These are phyloP conservation scores for Ernsta delagoae DNA, from an alignment of 2,888 invertebrate genomes.

Conservation along the genomic window DNA sequence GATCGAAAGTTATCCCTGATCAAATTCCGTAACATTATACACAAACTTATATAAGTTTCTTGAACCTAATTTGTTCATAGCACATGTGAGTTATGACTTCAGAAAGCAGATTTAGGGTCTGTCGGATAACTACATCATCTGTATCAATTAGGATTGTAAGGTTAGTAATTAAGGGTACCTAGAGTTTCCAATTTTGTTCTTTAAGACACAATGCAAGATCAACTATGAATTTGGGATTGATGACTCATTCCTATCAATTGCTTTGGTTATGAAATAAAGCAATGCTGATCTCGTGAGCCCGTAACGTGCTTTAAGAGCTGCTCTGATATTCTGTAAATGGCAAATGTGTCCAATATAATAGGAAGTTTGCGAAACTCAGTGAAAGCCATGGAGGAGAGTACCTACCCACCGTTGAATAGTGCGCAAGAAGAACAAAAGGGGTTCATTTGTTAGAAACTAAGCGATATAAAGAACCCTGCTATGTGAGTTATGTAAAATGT, in stretches of 20 bases:
- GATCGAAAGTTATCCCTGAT: slow-evolving; percentile 28
- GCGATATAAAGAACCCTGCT: slow-evolving; percentile 74
- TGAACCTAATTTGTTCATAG: slow-evolving; percentile 37
- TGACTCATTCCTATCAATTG: too few relatives aligned
- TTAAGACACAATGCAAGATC: too few relatives aligned
- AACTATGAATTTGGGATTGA: too few relatives aligned
- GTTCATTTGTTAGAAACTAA: slow-evolving; percentile 74
- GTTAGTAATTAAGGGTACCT: too few relatives aligned
- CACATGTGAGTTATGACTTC: slow-evolving; percentile 30
- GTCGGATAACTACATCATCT: slow-evolving; percentile 13
- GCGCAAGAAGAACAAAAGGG: slow-evolving; percentile 68
- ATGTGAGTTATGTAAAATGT: slow-evolving; percentile 64
- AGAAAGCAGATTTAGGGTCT: background rate
- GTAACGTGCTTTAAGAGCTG: slow-evolving; percentile 51
- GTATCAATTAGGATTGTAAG: slow-evolving; percentile 13
- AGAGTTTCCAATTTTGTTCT: too few relatives aligned
- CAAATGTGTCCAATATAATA: slow-evolving; percentile 61
- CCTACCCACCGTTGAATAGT: slow-evolving; percentile 55
- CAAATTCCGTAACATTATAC: slow-evolving; percentile 29
- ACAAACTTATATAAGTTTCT: slow-evolving; percentile 26
- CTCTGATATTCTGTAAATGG: slow-evolving; percentile 67
- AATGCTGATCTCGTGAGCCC: slow-evolving; percentile 56
- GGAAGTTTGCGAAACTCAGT: slow-evolving; percentile 73
- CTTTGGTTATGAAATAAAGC: too few relatives aligned
- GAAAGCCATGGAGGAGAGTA: slow-evolving; percentile 65